Evolutionary conservation across 2,797 vertebrate species (phyloP), one percentile per base, ranked within the genome.

Genomic region (Chelon auratus): DNA sequence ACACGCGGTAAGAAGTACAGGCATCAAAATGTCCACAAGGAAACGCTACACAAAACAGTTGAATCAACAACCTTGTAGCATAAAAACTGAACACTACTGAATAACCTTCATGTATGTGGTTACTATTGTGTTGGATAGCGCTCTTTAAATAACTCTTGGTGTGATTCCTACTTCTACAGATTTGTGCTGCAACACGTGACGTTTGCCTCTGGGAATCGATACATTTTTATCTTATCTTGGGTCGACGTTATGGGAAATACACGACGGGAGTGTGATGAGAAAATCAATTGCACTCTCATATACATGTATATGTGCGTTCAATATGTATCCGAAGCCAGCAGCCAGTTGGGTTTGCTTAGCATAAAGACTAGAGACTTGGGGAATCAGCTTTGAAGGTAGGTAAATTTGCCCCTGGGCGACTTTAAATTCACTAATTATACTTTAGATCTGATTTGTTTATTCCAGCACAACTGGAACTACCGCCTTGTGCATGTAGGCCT

Each of bases 201-300:
- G 24, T 33, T 53, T 26, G 11, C 48, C 43, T 65, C 8, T 39
- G 52, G 15, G 24, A 71, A 48, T 75, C 67, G 15, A 52, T 68
- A 57, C 20, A 42, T 42, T 62, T 55, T 51, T 51, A 56, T 57
- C 57, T 60, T 54, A 65, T 61, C 24, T 8, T 36, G 18, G 40
- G 47, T 68, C 51, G 57, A 51, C 56, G 64, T 62, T 72, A 26
- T 30, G 20, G 54, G 26, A 47, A 71, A 33, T 14, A 14, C 26
- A 24, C 58, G 53, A n/a, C 5, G 22, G 63, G 48, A 48, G 22
- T 75, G 22, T 47, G 17, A 36, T 55, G 15, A 62, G n/a, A 72
- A 52, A 66, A 63, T 55, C 54, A 14, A 54, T 62, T 39, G 14
- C 12, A 45, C 4, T 56, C 42, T 77, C 60, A 58, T 17, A 26